Evolutionary conservation across 2,888 invertebrate genomes (phyloP).

Genomic region (Drosophila nr. perissopoda): DNA sequence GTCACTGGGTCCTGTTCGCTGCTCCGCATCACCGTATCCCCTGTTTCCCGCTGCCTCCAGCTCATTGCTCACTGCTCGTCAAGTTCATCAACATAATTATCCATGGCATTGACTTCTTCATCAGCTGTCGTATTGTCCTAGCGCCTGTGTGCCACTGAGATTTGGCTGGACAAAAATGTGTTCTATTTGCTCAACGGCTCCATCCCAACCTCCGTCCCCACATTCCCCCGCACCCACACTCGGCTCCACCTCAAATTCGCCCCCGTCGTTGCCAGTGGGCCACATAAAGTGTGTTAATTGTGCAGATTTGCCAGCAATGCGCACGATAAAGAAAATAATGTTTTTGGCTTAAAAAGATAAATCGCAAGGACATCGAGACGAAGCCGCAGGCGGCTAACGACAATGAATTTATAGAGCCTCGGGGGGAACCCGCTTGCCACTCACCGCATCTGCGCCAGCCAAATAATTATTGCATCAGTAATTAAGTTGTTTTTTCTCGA

Average conservation of each 20-base stretch:
- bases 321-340: conserved; percentile 71
- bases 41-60: not conserved
- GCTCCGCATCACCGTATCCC: too few relatives aligned
- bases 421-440: not conserved
- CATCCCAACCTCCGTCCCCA: not conserved
- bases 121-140: conserved; percentile 68
- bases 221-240: not conserved
- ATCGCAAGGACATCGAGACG: conserved; percentile 60
- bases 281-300: conserved; percentile 80
- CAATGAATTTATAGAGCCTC: conserved; percentile 39
- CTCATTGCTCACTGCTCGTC: conserved; percentile 45
- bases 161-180: conserved; percentile 38
- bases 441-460: conserved; percentile 10
- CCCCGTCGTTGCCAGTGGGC: not conserved
- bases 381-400: conserved; percentile 48
- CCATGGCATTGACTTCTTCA: conserved; percentile 79
- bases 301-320: conserved; percentile 69
- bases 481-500: conserved; percentile 48
- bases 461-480: conserved; percentile 64
- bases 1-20: conserved; percentile 62
- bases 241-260: not conserved
- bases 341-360: conserved; percentile 77
- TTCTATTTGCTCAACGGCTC: conserved; percentile 34
- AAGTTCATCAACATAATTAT: conserved; percentile 79
- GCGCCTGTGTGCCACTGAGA: conserved; percentile 43